These are phyloP conservation scores for Gallinago nigripennis DNA, from an alignment of 2,797 vertebrate genomes.

Conservation along the genomic window DNA sequence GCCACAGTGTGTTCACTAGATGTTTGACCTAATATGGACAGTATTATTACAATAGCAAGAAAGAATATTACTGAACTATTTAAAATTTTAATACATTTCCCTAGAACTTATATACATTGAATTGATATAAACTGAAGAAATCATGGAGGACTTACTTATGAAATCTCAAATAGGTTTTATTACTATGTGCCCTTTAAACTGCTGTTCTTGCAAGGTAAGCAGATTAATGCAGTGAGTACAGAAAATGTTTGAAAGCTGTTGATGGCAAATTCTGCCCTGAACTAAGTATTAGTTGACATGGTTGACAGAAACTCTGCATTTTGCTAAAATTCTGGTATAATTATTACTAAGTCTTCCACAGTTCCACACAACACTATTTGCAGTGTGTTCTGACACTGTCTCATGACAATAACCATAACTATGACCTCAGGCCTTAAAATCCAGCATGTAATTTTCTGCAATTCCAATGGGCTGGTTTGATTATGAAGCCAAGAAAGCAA, in stretches of 20 bases:
- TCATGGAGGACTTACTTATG: not conserved
- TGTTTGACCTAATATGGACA: not conserved
- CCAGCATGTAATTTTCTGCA: not conserved
- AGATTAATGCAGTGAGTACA: not conserved
- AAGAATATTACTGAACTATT: not conserved
- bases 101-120: not conserved
- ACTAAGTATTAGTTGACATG: not conserved
- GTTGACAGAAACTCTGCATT: not conserved
- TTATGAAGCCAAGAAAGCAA: not conserved
- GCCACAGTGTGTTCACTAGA: not conserved
- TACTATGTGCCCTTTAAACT: not conserved
- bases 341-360: not conserved
- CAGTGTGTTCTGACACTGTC: not conserved
- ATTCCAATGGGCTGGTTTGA: not conserved
- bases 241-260: not conserved
- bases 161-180: not conserved
- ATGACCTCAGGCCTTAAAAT: not conserved
- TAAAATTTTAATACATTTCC: not conserved
- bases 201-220: not conserved
- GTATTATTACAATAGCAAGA: not conserved
- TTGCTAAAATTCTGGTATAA: not conserved
- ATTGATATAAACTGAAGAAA: not conserved
- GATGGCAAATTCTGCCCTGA: not conserved
- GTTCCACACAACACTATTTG: not conserved
- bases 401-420: not conserved